Evolutionary conservation across 2,888 invertebrate genomes (phyloP).

Genomic region (Dione juno): DNA sequence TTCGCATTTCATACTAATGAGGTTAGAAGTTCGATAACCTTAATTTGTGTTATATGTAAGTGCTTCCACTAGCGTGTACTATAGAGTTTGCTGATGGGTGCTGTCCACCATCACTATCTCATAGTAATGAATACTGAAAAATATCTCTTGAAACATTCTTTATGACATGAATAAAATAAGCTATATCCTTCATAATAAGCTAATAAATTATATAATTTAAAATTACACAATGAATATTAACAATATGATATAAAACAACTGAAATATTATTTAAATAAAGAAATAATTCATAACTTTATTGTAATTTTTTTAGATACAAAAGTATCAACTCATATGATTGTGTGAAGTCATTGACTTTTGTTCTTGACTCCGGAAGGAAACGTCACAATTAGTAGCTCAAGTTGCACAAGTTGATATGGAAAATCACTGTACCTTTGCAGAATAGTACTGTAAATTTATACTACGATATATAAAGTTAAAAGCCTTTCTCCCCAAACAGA

Average conservation of each 20-base stretch:
- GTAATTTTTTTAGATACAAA: background rate
- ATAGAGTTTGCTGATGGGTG: no score
- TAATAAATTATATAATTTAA: no score
- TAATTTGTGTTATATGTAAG: background rate
- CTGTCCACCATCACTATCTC: no score
- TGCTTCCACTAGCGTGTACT: no score
- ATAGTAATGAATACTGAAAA: no score
- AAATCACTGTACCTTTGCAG: conserved; percentile 10
- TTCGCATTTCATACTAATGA: background rate
- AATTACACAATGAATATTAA: no score
- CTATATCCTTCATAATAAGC: no score
- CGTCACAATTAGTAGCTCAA: conserved; percentile 21
- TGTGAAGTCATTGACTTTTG: conserved; percentile 23
- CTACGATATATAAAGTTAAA: background rate
- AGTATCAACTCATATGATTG: background rate
- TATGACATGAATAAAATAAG: no score
- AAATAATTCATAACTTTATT: background rate
- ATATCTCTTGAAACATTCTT: no score
- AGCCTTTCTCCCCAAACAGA: no score
- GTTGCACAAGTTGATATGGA: conserved; percentile 17
- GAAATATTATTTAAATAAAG: background rate
- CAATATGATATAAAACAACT: background rate
- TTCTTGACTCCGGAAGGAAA: conserved; percentile 26
- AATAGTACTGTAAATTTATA: background rate
- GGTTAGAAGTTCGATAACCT: background rate